phyloP scores from a whole-genome alignment of 2,888 invertebrate genomes.

The Physocephala rufipes region DNA sequence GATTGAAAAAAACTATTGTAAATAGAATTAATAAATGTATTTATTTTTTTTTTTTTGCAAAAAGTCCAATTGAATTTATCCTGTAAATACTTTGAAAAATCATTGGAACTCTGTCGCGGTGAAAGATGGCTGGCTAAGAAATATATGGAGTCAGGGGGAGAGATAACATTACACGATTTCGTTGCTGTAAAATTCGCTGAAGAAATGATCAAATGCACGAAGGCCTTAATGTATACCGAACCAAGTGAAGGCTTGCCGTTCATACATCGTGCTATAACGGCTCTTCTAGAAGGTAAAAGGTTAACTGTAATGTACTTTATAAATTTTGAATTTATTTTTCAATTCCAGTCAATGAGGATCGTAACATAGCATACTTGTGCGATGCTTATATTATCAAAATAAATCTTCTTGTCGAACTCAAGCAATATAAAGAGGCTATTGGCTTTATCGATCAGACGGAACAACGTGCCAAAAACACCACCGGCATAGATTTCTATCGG shows the following conservation, averaged over 20 bases:
- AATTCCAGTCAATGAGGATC: slow-evolving; percentile 4
- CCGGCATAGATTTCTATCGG: background rate
- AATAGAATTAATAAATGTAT: too few relatives aligned
- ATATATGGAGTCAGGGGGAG: background rate
- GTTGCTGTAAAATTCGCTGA: background rate
- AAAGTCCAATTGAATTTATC: background rate
- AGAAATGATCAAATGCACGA: background rate
- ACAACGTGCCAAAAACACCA: background rate
- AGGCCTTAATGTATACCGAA: background rate
- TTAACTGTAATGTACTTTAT: too few relatives aligned
- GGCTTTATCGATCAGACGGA: background rate
- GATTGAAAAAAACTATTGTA: too few relatives aligned
- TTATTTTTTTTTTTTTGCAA: too few relatives aligned
- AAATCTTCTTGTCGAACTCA: background rate
- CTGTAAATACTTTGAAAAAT: background rate
- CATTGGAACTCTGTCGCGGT: slow-evolving; percentile 16
- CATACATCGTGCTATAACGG: background rate
- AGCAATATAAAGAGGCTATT: slow-evolving; percentile 6
- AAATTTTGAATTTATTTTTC: too few relatives aligned
- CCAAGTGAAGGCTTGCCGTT: background rate
- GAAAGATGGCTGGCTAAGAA: background rate
- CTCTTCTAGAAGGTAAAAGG: background rate
- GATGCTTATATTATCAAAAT: slow-evolving; percentile 1
- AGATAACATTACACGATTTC: slow-evolving; percentile 3
- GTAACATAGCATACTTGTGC: background rate